A percentile compares a stretch with the other conserved stretches of the same genome.
Conservation (phyloP, 1,140 invertebrate species). For the Macrobrachium nipponense region DNA sequence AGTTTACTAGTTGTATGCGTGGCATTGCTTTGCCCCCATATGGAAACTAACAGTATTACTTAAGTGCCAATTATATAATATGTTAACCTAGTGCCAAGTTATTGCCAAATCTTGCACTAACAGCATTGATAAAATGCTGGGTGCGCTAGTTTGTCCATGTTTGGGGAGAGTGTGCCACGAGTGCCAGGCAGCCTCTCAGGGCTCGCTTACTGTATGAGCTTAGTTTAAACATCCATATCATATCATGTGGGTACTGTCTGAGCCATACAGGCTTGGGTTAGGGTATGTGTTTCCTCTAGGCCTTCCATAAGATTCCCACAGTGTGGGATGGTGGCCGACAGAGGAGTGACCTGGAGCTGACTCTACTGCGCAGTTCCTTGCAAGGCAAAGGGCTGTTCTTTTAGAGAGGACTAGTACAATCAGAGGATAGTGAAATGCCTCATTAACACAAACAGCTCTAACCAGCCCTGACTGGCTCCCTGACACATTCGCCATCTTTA, state of each 20-base stretch:
- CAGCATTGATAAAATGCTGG: conserved; percentile 27
- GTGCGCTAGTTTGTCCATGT: conserved; percentile 44
- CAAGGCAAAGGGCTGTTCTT: neutral
- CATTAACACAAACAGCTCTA: neutral
- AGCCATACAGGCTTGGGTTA: neutral
- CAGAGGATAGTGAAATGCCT: conserved; percentile 10
- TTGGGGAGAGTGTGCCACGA: conserved; percentile 31
- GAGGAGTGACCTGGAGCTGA: neutral
- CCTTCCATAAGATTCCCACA: conserved; percentile 25
- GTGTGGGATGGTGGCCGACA: conserved; percentile 24
- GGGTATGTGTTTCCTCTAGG: neutral
- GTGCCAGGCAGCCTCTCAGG: conserved; percentile 38
- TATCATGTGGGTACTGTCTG: neutral
- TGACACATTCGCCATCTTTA: conserved; percentile 33
- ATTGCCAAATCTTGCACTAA: conserved; percentile 47
- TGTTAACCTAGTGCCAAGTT: conserved; percentile 55
- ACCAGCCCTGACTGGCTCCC: conserved; percentile 33
- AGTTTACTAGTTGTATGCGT: conserved; percentile 46
- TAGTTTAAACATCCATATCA: no score
- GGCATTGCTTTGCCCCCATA: conserved; percentile 35
- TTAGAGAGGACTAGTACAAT: conserved; percentile 36
- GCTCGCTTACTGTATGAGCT: neutral
- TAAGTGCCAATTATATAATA: conserved; percentile 54
- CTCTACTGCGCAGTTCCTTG: conserved; percentile 5
- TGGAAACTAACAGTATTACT: conserved; percentile 51